phyloP scores from a whole-genome alignment of 2,113 vertebrate species.

The Microcebus jonahi region DNA sequence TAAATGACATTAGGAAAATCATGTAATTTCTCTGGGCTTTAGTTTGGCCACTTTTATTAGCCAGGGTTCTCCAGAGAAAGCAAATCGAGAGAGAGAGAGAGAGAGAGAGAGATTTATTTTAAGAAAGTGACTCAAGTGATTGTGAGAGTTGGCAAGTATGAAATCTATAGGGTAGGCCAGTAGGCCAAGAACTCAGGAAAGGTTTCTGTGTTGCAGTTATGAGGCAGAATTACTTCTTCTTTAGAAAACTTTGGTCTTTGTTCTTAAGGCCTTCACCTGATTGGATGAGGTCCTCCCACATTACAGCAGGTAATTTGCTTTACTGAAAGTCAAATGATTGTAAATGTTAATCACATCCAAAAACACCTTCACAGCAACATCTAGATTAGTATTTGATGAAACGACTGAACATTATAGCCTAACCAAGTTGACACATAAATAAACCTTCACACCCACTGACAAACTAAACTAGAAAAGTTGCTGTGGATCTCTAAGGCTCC shows the following conservation, averaged over 20 bases:
- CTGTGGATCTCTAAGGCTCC: background rate
- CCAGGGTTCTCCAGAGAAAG: background rate
- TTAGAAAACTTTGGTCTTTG: background rate
- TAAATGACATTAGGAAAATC: constrained; percentile 1
- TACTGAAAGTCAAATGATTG: background rate
- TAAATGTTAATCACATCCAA: background rate
- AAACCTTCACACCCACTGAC: background rate
- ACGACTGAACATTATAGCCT: background rate
- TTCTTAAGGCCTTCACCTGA: background rate
- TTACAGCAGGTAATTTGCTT: background rate
- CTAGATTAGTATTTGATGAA: background rate
- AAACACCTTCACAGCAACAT: background rate
- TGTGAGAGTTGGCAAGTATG: background rate
- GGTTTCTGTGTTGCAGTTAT: background rate
- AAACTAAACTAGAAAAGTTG: constrained; percentile 3
- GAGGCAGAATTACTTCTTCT: background rate
- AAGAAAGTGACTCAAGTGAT: background rate
- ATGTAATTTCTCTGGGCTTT: background rate
- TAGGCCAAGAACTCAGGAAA: background rate
- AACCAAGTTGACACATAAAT: background rate
- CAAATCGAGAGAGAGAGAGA: background rate
- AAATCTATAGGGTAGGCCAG: background rate
- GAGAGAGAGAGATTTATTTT: background rate
- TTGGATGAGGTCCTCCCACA: background rate
- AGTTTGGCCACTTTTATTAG: background rate